Percentiles rank a stretch among this genome's conserved stretches.
Evolutionary conservation across 2,888 invertebrate species (phyloP).

Genomic region (Oxyteleia sp.): DNA sequence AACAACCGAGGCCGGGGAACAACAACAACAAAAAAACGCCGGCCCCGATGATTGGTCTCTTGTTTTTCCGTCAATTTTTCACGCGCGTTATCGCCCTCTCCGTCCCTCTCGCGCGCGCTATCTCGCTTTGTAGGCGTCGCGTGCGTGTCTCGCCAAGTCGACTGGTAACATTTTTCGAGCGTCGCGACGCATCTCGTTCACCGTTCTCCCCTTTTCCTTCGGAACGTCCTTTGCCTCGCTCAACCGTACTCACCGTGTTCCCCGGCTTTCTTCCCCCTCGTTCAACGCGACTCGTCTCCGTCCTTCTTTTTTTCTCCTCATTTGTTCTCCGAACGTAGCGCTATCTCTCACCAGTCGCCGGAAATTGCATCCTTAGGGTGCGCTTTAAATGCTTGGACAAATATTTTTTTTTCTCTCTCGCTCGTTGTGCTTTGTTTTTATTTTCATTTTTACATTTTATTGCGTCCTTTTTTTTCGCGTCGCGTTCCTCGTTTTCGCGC

Average conservation of each 20-base stretch:
- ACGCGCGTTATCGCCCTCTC: slow-evolving; percentile 52
- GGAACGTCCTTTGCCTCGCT: slow-evolving; percentile 59
- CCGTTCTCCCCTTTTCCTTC: slow-evolving; percentile 57
- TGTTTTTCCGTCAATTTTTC: slow-evolving; percentile 55
- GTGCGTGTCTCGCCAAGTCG: slow-evolving; percentile 65
- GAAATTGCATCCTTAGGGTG: slow-evolving; percentile 72
- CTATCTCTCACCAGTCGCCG: slow-evolving; percentile 69
- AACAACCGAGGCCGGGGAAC: no score
- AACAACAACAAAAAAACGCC: no score
- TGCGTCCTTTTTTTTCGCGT: background rate
- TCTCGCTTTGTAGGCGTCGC: slow-evolving; percentile 48
- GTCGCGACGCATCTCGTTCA: slow-evolving; percentile 73
- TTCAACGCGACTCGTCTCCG: slow-evolving; percentile 56
- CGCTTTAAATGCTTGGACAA: slow-evolving; percentile 72
- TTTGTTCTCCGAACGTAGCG: slow-evolving; percentile 64
- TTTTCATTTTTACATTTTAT: background rate
- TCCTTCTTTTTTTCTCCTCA: slow-evolving; percentile 59
- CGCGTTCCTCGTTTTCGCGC: slow-evolving; percentile 1
- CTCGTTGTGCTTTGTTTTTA: background rate
- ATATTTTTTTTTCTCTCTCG: slow-evolving; percentile 55
- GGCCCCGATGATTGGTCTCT: slow-evolving; percentile 46
- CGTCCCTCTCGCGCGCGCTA: background rate
- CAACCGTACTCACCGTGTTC: slow-evolving; percentile 36
- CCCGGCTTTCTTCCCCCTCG: slow-evolving; percentile 39
- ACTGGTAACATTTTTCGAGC: slow-evolving; percentile 68